Base-by-base conservation (phyloP, 2,797 vertebrate species). In the Myotis myotis region DNA sequence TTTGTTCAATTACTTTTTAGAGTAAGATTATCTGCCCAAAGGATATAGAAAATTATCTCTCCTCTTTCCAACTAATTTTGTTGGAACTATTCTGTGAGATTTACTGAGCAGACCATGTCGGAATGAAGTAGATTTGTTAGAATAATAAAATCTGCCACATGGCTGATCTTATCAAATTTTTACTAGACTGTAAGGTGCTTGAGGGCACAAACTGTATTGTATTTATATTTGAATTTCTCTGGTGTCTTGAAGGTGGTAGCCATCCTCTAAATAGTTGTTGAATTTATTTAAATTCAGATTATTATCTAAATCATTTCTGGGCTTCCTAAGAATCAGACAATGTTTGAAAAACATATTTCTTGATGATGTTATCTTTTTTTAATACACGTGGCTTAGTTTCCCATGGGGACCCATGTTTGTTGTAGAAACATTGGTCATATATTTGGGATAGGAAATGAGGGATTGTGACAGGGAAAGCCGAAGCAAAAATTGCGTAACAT, bases 1-100 rank as follows among this genome's bases (percentile, higher is more conserved):
- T 94, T 81, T 89, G 17, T 92, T 89, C 89, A 51, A 38, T 84
- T 87, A 38, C 92, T 20, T 86, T 80, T 64, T 76, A 92, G 49
- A 93, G 28, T 5, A 89, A 87, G 72, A 38, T 87, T 82, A 51
- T 86, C 36, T 93, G 68, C 66, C 44, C 85, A 74, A 74, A 80
- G 22, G 94, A 85, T 87, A 44, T 79, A 49, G 49, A 78, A 84
- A 78, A 95, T 80, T 74, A 36, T n/a, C 55, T 51, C 6, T 53
- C 33, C 3, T 71, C 12, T 93, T 97, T 87, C 41, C n/a, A 84
- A 0, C 17, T 8, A 36, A 91, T 94, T 96, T 95, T 70, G 36
- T 89, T 66, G 93, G 38, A 68, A 70, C 8, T 72, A 15, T 81
- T 92, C 64, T 89, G 80, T 79, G 64, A 72, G 30, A 87, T 13